These are phyloP conservation scores for Girardia tigrina DNA, from an alignment of 2,888 invertebrate species.

Conservation along the genomic window DNA sequence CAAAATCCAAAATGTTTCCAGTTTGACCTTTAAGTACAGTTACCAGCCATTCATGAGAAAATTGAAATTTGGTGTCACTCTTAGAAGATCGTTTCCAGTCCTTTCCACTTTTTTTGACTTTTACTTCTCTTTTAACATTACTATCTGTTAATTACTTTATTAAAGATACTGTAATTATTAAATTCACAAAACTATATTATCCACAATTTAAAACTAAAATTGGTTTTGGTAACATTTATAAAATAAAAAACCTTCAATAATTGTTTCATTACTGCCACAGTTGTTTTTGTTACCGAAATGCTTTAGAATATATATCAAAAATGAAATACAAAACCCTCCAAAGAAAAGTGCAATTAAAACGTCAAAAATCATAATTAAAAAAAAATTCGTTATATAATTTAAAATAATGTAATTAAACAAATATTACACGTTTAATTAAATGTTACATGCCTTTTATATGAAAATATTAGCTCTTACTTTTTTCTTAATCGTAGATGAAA, in stretches of 20 bases:
- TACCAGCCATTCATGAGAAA: constrained; percentile 65
- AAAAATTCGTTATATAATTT: no score
- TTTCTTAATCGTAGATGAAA: no score
- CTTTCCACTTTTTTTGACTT: not conserved
- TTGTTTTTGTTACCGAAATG: no score
- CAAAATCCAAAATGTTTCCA: constrained; percentile 60
- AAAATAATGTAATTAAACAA: no score
- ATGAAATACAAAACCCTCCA: not conserved
- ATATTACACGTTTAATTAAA: no score
- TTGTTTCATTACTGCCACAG: no score
- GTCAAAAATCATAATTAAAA: not conserved
- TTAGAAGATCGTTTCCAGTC: constrained; percentile 31
- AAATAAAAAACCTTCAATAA: not conserved
- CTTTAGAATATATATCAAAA: not conserved
- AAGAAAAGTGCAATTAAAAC: not conserved
- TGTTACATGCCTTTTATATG: no score
- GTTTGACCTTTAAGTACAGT: constrained; percentile 70
- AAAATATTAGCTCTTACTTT: no score
- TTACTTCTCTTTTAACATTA: not conserved
- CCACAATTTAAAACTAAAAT: no score
- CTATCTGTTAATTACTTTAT: not conserved
- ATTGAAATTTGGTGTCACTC: constrained; percentile 42
- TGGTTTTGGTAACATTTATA: not conserved
- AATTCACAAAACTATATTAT: no score
- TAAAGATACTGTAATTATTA: not conserved